phyloP scores from a whole-genome alignment of 2,888 invertebrate genomes.

The Dione vanillae region DNA sequence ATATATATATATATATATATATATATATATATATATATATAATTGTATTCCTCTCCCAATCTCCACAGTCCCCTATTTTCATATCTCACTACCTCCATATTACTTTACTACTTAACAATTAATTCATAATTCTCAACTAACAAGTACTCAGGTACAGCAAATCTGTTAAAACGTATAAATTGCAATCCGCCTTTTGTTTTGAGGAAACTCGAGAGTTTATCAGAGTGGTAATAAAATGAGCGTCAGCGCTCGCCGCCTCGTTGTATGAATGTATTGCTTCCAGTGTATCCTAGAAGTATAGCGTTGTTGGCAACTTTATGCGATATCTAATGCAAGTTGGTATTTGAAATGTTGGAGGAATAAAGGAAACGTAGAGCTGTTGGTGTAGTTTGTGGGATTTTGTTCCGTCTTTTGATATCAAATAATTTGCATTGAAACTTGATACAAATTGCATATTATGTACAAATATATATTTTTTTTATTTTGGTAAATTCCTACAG shows the following conservation, averaged over 20 bases:
- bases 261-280: constrained; percentile 5
- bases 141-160: neutral
- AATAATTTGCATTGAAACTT: neutral
- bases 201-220: constrained; percentile 13
- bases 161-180: constrained; percentile 6
- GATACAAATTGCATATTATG: neutral
- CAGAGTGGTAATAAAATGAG: constrained; percentile 23
- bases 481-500: too few species aligned
- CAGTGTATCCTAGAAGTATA: neutral
- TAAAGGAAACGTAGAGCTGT: constrained; percentile 1
- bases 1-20: too few species aligned
- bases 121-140: neutral
- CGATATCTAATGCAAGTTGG: constrained; percentile 9
- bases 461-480: too few species aligned
- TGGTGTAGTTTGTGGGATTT: constrained; percentile 6
- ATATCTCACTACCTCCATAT: too few species aligned
- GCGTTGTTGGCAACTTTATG: constrained; percentile 21
- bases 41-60: too few species aligned
- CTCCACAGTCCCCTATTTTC: too few species aligned
- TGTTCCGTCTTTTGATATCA: neutral
- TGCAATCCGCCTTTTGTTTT: constrained; percentile 9
- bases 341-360: neutral
- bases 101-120: too few species aligned
- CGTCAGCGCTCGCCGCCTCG: neutral
- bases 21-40: too few species aligned